Base-by-base conservation (phyloP, 2,113 vertebrate species). In the Tonatia bakeri region DNA sequence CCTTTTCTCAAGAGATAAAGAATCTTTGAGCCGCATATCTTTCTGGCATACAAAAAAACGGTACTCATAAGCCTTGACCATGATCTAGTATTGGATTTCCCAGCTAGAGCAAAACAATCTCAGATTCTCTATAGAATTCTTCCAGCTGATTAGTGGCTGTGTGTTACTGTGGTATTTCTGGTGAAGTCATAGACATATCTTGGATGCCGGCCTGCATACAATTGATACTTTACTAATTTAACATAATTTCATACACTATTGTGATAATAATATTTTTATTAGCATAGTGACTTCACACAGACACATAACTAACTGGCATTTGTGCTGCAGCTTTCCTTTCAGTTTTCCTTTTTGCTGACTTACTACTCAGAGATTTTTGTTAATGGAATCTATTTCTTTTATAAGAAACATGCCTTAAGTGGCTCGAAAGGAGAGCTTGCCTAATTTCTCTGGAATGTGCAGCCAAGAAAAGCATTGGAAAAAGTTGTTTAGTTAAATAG, bases 401-500 rank as follows among this genome's bases (percentile, higher is more conserved):
- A 43, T 76, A 72, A 77, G 72, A 86, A 90, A 56, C 73, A 76
- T 22, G 22, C 3, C 43, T 69, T 83, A 22, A 47, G 19, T 19
- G 24, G 5, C n/a, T 90, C 24, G 81, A 85, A 54, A 59, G 16
- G 38, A 61, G 45, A 90, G 15, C 14, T 82, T 87, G 54, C 69
- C 69, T 84, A 40, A 92, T 64, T 85, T 95, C 20, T 65, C 17
- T 10, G 45, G 36, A 59, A 69, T 86, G 56, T 8, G 7, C 3
- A 87, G 81, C 65, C 26, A 79, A 95, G 81, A 80, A 76, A 86
- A 88, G 67, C 14, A 72, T 31, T 47, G 47, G 26, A 47, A 93
- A 90, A 28, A 82, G 22, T 73, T 93, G 43, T 93, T 90, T 88
- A 72, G 50, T 90, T 93, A 88, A 61, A 33, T 22, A 15, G 96